Percentiles rank a stretch among this genome's conserved stretches.
These are phyloP conservation scores for Pogona vitticeps DNA, from an alignment of 2,113 vertebrate species.

Conservation along the genomic window DNA sequence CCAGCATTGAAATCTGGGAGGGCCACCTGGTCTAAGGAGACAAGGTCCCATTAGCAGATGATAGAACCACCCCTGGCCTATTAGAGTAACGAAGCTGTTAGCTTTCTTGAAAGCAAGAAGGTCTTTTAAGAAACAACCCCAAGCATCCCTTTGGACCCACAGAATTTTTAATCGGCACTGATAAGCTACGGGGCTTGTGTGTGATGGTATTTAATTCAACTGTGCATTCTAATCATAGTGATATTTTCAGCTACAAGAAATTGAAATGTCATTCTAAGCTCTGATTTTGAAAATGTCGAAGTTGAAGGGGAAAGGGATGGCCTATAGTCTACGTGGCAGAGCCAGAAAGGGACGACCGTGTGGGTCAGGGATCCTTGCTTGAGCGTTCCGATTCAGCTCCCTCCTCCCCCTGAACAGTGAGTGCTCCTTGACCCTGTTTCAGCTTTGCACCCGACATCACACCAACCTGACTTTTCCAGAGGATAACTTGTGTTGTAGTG, in stretches of 20 bases:
- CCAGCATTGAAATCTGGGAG: slow-evolving; percentile 92
- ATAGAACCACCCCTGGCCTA: not conserved
- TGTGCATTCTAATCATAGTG: not conserved
- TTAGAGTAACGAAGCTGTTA: too few species aligned
- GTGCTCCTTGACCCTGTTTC: too few species aligned
- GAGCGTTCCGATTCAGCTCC: not conserved
- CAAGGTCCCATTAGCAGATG: not conserved
- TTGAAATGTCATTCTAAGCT: not conserved
- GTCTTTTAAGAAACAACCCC: not conserved
- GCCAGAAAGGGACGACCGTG: not conserved
- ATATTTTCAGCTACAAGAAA: not conserved
- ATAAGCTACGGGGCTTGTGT: not conserved
- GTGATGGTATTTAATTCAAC: not conserved
- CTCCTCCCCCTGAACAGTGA: too few species aligned
- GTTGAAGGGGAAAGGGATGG: not conserved
- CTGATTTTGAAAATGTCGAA: not conserved
- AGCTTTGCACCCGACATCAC: not conserved
- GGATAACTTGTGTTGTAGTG: slow-evolving; percentile 84
- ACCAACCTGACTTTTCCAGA: slow-evolving; percentile 85
- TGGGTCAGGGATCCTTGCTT: too few species aligned
- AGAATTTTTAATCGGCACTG: not conserved
- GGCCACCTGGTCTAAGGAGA: slow-evolving; percentile 86
- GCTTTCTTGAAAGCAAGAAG: not conserved
- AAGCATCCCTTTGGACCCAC: not conserved
- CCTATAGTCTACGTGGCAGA: not conserved